These are phyloP conservation scores for Stenoptilia bipunctidactyla DNA, from an alignment of 2,888 invertebrate genomes.

Conservation along the genomic window DNA sequence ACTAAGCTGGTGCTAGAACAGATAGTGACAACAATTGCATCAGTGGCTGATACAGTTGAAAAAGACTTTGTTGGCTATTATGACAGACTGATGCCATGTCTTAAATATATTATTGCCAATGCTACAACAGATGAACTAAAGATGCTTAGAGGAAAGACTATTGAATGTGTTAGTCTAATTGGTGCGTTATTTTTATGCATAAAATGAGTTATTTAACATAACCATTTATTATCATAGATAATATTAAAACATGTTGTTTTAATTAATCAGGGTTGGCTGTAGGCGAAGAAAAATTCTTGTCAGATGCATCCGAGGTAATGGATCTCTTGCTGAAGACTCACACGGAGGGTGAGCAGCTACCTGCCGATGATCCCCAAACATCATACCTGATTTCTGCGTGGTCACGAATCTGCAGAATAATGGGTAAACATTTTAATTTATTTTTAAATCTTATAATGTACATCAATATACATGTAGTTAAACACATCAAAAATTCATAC, in stretches of 20 bases:
- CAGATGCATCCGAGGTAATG: conserved; percentile 96
- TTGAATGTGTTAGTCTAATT: conserved; percentile 98
- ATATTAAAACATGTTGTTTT: conserved; percentile 1
- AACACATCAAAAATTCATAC: no score
- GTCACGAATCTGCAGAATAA: conserved; percentile 98
- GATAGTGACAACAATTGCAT: conserved; percentile 98
- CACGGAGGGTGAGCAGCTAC: conserved; percentile 83
- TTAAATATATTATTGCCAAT: conserved; percentile 97
- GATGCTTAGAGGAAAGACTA: conserved; percentile 96
- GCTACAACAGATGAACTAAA: conserved; percentile 90
- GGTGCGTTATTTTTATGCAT: conserved; percentile 73
- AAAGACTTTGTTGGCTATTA: conserved; percentile 96
- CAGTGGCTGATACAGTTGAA: conserved; percentile 98
- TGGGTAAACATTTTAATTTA: conserved; percentile 52
- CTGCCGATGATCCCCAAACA: conserved; percentile 97
- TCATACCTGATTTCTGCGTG: conserved; percentile 98
- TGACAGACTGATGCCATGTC: conserved; percentile 91
- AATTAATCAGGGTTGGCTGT: conserved; percentile 74
- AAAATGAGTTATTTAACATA: neutral
- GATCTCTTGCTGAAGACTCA: conserved; percentile 92
- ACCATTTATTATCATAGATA: neutral
- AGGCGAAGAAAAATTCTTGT: conserved; percentile 86
- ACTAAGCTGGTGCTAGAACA: conserved; percentile 98
- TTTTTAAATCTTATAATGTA: neutral
- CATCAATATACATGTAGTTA: no score